Base-by-base conservation (phyloP, 2,797 vertebrate genomes). In the Smutsia temminckii region DNA sequence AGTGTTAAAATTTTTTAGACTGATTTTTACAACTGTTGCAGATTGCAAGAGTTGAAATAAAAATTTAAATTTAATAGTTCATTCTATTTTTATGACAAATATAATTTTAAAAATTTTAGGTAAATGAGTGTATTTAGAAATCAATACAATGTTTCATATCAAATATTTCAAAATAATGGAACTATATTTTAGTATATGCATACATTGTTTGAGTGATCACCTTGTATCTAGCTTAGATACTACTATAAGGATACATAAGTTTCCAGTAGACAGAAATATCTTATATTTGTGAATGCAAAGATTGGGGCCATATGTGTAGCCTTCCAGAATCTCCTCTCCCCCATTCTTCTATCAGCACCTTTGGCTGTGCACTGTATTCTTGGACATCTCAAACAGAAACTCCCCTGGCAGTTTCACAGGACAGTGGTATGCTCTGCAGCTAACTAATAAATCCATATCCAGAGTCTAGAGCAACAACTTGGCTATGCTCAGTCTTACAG, bases 91-190 rank as follows among this genome's bases (percentile, higher is more conserved):
- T 51, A 53, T 46, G 18, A 84, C 61, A 88, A 69, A 85, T 84
- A 37, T 18, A 61, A 66, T 64, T 32, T 79, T 84, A 79, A 89
- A 37, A 89, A 71, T 83, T 92, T 77, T 79, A 78, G 46, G 63
- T n/a, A 49, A 46, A 21, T 46, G 88, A 55, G 51, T 61, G 64
- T 51, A 89, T 49, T 85, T 72, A 79, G 14, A 92, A 78, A 46
- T 90, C 55, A 85, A 32, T 63, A 37, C 69, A 49, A 53, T 88
- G 13, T 64, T 79, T 89, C 8, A 40, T 84, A 34, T 66, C 29
- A 78, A 2, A 40, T 92, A 85, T 84, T 78, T 92, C 34, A 84
- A 78, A 92, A 71, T 84, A 89, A 55, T 59, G 72, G 57, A 85
- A 72, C 25, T 89, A 21, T 85, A 53, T 49, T 57, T 37, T 12